Percentiles rank a stretch among this genome's conserved stretches.
Conservation (phyloP, 2,797 vertebrate genomes). For the Gastrophryne carolinensis region DNA sequence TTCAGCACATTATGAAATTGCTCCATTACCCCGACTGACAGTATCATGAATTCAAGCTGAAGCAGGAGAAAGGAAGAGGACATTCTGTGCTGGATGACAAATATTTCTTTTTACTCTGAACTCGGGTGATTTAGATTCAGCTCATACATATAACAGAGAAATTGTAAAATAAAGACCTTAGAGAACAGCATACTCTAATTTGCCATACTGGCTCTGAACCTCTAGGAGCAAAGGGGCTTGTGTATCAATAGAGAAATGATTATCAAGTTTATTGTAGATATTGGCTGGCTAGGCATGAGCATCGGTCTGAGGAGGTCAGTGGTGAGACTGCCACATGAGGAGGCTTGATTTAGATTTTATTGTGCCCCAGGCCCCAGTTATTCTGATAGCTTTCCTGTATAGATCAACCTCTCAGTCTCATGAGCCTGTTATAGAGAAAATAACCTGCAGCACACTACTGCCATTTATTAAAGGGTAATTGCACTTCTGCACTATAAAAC, state of each 20-base stretch:
- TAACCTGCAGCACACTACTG: too few species aligned
- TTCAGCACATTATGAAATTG: slow-evolving; percentile 32
- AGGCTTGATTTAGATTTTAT: too few species aligned
- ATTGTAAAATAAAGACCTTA: background rate
- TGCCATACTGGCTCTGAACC: background rate
- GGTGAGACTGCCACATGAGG: too few species aligned
- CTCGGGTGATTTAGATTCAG: background rate
- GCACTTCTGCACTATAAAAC: too few species aligned
- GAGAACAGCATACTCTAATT: background rate
- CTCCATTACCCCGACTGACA: slow-evolving; percentile 7
- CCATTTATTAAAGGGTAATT: too few species aligned
- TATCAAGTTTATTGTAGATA: background rate
- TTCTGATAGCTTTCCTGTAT: too few species aligned
- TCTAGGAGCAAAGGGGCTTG: background rate
- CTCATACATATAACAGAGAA: background rate
- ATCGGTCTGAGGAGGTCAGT: too few species aligned
- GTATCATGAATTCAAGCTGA: slow-evolving; percentile 21
- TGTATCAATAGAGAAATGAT: background rate
- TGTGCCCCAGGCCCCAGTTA: too few species aligned
- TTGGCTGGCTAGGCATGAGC: too few species aligned
- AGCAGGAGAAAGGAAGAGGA: background rate
- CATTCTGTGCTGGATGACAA: slow-evolving; percentile 1
- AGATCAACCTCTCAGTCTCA: too few species aligned
- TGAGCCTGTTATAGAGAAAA: too few species aligned
- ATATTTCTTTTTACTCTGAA: slow-evolving; percentile 1